Evolutionary conservation across 2,113 vertebrate genomes (phyloP).

Genomic region (Pygoscelis antarcticus): DNA sequence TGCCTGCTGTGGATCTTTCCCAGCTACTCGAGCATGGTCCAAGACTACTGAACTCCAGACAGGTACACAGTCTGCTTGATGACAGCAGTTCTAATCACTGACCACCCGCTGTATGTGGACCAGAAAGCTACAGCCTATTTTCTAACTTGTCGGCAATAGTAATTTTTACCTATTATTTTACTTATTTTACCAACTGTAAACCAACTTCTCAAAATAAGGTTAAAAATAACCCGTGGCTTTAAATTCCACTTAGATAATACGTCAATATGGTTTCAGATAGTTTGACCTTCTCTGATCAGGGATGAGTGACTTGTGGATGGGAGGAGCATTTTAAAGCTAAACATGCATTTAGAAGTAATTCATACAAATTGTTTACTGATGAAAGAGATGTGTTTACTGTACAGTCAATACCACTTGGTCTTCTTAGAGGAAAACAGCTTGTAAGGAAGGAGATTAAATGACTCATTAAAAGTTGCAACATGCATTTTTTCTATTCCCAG

Average conservation of each 20-base stretch:
- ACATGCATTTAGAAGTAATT: not conserved
- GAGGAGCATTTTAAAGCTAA: not conserved
- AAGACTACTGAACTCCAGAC: not conserved
- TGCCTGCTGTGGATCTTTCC: not conserved
- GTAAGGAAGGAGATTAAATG: not conserved
- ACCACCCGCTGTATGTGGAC: not conserved
- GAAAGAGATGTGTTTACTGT: conserved; percentile 28
- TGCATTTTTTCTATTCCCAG: not conserved
- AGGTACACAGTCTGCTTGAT: not conserved
- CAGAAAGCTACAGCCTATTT: not conserved
- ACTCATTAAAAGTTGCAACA: conserved; percentile 5
- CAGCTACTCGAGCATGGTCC: not conserved
- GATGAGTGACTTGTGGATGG: not conserved
- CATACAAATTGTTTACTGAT: not conserved
- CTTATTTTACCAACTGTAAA: not conserved
- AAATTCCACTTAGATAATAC: not conserved
- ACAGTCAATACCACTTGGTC: conserved; percentile 32
- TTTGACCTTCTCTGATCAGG: not conserved
- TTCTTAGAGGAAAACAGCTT: not conserved
- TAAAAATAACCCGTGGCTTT: not conserved
- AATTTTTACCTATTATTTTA: not conserved
- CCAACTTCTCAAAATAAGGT: not conserved
- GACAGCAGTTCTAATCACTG: not conserved
- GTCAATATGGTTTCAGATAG: not conserved
- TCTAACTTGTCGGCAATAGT: not conserved